Base-by-base conservation (phyloP, 2,888 invertebrate species). In the Leucophora obtusa region DNA sequence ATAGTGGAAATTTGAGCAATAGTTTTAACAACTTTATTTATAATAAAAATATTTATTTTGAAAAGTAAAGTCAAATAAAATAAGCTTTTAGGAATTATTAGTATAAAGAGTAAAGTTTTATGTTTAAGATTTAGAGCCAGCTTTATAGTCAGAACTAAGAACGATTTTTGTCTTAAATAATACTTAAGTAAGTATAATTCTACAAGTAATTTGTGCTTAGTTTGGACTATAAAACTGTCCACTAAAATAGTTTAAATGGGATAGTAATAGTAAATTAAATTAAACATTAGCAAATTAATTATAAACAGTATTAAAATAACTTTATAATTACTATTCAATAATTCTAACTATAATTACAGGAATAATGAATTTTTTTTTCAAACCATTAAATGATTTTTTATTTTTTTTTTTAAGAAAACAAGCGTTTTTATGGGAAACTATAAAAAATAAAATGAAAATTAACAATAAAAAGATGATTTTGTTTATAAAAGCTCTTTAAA, bases 331-430 rank as follows among this genome's bases (percentile, higher is more conserved):
- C 62, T 53, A 33, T 15, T 8, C 17, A 62, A 17, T 24, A 62
- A 14, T 54, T 54, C 14, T 14, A 65, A 43, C 7, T 58, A 35
- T 43, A 35, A 65, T 56, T 63, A 74, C 24, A 60, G 50, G 65
- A 74, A 74, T 79, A 79, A 79, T 70, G 47, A 4, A 10, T 38
- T 38, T 35, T 43, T 14, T 63, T 66, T 11, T 24, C 33, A 28
- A 50, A 28, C 11, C 24, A 35, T 73, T 53, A 78, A 73, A 73
- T 69, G 35, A 63, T 56, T 4, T 54, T 50, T 60, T 35, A 47
- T 1, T 17, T 14, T 15, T 28, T 28, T 43, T 33, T 15, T 33
- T n/a, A 65, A 18, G 35, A 14, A 8, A 38, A 38, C 35, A 59
- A 59, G 35, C 56, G 10, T 56, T 6, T 18, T 56, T 17, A 54